Base-by-base conservation (phyloP, 2,888 invertebrate species). In the Abrostola tripartita region DNA sequence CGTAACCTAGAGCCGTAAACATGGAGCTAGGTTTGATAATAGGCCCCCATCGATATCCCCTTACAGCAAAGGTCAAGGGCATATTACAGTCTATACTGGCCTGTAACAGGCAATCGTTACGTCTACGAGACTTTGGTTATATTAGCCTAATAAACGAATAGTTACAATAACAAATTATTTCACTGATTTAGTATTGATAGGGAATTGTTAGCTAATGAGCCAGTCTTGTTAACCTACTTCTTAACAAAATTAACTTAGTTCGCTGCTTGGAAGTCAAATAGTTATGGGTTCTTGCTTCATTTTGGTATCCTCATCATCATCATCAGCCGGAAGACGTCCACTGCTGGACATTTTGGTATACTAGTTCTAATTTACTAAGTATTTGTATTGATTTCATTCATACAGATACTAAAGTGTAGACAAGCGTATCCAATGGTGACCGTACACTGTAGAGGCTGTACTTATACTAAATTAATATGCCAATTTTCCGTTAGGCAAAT, bases 181-280 rank as follows among this genome's bases (percentile, higher is more conserved):
- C 24, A 47, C 44, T 14, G 8, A 44, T 44, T 44, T 44, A 24
- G 44, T 47, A 47, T 47, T 47, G 14, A 47, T n/a, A n/a, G 41
- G 10, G 24, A 47, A 47, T 14, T 14, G 4, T 14, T 8, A 9
- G 24, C 44, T 47, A 47, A 47, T 14, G 44, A 47, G 44, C 6
- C 9, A 44, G 8, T 47, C 44, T 14, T 47, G 24, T 24, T 47
- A 44, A 47, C 44, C 24, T 24, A 47, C 14, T 47, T 14, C 44
- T 14, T 9, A 6, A 8, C 14, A 44, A 14, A 44, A n/a, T 42
- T 7, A 24, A 24, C 24, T 24, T 24, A 24, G 24, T 24, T n/a
- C n/a, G n/a, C n/a, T n/a, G n/a, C n/a, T n/a, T n/a, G n/a, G n/a
- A n/a, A n/a, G n/a, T n/a, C n/a, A n/a, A n/a, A n/a, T n/a, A n/a